These are phyloP conservation scores for Piscicola geometra DNA, from an alignment of 2,888 invertebrate genomes.

Conservation along the genomic window DNA sequence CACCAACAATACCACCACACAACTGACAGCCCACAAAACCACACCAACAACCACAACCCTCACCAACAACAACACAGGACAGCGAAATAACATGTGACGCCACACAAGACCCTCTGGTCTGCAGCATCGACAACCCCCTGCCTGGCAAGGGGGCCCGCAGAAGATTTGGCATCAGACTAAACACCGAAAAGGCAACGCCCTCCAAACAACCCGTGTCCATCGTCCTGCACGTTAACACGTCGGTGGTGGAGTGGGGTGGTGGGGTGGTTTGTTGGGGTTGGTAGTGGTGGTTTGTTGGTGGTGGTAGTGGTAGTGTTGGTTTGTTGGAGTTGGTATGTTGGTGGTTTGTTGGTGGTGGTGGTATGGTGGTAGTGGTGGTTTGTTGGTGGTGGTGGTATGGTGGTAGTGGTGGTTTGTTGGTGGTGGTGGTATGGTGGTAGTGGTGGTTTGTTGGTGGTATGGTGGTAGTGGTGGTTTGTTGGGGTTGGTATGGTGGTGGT, in stretches of 20 bases:
- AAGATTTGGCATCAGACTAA: slow-evolving; percentile 39
- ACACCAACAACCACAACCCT: neutral
- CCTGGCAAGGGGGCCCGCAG: slow-evolving; percentile 3
- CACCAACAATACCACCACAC: neutral
- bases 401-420: no score
- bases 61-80: neutral
- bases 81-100: neutral
- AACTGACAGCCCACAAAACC: neutral
- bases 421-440: no score
- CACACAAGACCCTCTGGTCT: slow-evolving; percentile 20
- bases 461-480: neutral
- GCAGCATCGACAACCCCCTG: slow-evolving; percentile 40
- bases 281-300: neutral
- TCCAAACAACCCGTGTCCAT: slow-evolving; percentile 58
- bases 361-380: no score
- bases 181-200: slow-evolving; percentile 33
- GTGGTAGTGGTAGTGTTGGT: neutral
- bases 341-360: neutral
- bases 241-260: slow-evolving; percentile 62
- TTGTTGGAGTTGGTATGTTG: neutral
- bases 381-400: no score
- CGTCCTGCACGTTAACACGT: slow-evolving; percentile 74
- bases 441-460: no score
- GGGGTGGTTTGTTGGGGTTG: neutral
- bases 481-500: neutral